Evolutionary conservation across 2,113 vertebrate genomes (phyloP).

Genomic region (crab-eating macaque (Macaca fascicularis)): DNA sequence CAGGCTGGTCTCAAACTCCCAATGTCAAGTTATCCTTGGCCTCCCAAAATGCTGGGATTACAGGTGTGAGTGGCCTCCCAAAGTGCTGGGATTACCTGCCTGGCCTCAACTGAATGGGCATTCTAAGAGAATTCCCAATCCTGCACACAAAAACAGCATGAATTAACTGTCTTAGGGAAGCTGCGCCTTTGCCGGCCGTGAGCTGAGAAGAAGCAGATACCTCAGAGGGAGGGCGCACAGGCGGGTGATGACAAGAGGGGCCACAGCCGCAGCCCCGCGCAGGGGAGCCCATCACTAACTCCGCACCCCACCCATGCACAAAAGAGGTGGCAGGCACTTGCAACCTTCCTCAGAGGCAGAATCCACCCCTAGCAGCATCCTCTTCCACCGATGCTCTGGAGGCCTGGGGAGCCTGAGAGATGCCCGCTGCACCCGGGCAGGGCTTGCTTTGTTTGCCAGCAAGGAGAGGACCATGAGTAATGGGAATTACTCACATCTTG

Average conservation of each 20-base stretch:
- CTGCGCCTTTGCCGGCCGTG: slow-evolving; percentile 68
- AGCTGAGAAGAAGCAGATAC: neutral
- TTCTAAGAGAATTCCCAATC: neutral
- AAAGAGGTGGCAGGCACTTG: neutral
- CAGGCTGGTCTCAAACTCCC: too few species aligned
- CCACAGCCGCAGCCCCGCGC: neutral
- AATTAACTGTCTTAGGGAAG: slow-evolving; percentile 50
- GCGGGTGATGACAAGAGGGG: neutral
- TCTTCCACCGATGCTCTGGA: neutral
- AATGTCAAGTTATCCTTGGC: too few species aligned
- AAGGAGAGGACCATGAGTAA: neutral
- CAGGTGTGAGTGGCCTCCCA: too few species aligned
- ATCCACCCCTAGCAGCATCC: neutral
- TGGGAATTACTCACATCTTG: neutral
- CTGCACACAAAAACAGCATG: slow-evolving; percentile 76
- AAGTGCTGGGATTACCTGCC: too few species aligned
- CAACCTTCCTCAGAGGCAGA: slow-evolving; percentile 3
- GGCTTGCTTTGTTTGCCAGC: slow-evolving; percentile 43
- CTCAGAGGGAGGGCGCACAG: neutral
- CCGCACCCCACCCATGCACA: rapidly evolving
- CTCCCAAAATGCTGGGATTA: too few species aligned
- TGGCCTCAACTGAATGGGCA: too few species aligned
- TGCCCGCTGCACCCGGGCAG: slow-evolving; percentile 22
- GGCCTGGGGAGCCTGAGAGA: slow-evolving; percentile 53
- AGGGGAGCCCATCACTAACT: neutral